These are phyloP conservation scores for Argynnis bischoffii DNA, from an alignment of 2,888 invertebrate genomes.

Conservation along the genomic window DNA sequence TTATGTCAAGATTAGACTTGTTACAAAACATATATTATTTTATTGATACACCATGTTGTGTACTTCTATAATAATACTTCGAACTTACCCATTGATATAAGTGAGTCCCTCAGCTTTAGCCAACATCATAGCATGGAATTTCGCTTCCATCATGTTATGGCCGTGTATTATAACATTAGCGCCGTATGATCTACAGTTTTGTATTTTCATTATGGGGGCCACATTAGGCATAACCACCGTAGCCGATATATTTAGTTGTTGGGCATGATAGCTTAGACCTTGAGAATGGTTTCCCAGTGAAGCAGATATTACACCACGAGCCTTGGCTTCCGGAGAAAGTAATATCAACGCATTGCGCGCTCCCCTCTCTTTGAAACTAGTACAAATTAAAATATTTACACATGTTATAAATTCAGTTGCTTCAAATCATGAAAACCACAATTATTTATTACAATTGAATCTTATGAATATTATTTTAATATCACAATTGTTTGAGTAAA, in stretches of 20 bases:
- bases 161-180: slow-evolving; percentile 93
- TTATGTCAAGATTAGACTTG: too few species aligned
- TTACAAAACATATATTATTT: too few species aligned
- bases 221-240: slow-evolving; percentile 97
- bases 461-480: neutral
- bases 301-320: slow-evolving; percentile 93
- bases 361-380: slow-evolving; percentile 96
- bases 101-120: slow-evolving; percentile 86
- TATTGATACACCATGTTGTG: too few species aligned
- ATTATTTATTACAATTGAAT: neutral
- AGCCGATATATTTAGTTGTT: slow-evolving; percentile 85
- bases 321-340: slow-evolving; percentile 87
- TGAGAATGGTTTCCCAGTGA: slow-evolving; percentile 97
- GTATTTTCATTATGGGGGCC: slow-evolving; percentile 98
- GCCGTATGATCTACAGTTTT: slow-evolving; percentile 91
- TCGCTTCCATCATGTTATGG: slow-evolving; percentile 92
- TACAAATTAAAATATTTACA: slow-evolving; percentile 33
- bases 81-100: slow-evolving; percentile 93
- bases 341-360: slow-evolving; percentile 92
- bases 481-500: neutral
- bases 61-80: too few species aligned
- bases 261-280: slow-evolving; percentile 89
- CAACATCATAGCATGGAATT: slow-evolving; percentile 88
- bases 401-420: neutral
- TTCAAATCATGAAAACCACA: neutral